phyloP scores from a whole-genome alignment of 2,888 invertebrate species.

The Andrena camellia region DNA sequence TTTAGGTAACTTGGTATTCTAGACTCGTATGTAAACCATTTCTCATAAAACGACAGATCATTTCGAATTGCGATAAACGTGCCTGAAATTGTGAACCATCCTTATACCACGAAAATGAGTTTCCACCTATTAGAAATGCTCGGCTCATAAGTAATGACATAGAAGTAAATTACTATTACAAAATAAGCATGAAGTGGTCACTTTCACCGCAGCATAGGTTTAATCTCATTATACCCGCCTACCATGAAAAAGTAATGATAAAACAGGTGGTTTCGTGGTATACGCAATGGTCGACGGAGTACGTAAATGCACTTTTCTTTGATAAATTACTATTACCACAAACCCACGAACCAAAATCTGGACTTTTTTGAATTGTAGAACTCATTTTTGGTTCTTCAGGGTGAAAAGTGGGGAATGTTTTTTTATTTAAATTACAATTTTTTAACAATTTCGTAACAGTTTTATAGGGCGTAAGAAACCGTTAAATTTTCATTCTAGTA shows the following conservation, averaged over 20 bases:
- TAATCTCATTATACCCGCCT: not conserved
- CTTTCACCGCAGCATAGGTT: not conserved
- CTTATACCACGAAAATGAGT: not conserved
- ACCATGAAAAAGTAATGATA: not conserved
- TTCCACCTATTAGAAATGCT: slow-evolving; percentile 2
- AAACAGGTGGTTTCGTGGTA: not conserved
- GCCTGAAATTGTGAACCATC: not conserved
- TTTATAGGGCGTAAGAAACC: no score
- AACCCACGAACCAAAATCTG: not conserved
- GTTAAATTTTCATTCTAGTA: no score
- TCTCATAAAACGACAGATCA: not conserved
- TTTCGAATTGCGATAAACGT: not conserved
- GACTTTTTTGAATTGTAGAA: no score
- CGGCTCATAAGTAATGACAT: not conserved
- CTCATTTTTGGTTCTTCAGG: no score
- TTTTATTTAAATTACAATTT: no score
- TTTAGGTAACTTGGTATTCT: not conserved
- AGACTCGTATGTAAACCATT: not conserved
- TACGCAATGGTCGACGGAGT: not conserved
- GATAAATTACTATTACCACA: not conserved
- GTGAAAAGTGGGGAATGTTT: no score
- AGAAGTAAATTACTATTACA: not conserved
- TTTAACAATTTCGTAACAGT: no score
- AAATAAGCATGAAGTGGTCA: not conserved
- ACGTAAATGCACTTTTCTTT: not conserved